Conservation (phyloP, 2,797 vertebrate species). For the Lacerta bilineata region DNA sequence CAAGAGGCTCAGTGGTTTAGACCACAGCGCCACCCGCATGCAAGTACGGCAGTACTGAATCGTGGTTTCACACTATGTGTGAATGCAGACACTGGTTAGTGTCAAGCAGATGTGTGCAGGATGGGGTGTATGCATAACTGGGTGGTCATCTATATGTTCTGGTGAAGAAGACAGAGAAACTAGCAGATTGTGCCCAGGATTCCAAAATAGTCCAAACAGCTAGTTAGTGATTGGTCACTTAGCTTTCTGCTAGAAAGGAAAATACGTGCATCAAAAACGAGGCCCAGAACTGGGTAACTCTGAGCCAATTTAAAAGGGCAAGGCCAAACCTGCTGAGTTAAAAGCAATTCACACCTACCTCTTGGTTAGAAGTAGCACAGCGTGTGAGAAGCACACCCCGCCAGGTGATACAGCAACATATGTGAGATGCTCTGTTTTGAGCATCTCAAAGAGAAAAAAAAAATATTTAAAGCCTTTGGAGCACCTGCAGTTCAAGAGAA, state of each 20-base stretch:
- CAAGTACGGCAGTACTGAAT: too few species aligned
- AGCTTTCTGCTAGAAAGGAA: neutral
- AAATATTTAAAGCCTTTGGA: neutral
- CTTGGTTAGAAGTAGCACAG: neutral
- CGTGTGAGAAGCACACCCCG: neutral
- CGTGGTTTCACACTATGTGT: too few species aligned
- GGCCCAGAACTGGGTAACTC: neutral
- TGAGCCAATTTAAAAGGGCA: neutral
- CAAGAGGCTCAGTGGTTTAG: too few species aligned
- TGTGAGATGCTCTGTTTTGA: neutral
- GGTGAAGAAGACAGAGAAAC: neutral
- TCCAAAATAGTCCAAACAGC: neutral
- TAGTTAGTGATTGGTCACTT: neutral
- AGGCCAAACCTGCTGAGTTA: constrained; percentile 1
- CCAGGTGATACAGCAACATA: constrained; percentile 2
- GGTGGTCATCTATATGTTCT: neutral
- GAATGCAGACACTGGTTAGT: neutral
- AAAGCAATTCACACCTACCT: constrained; percentile 10
- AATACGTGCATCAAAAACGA: neutral
- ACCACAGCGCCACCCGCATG: too few species aligned
- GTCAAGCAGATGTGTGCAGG: neutral
- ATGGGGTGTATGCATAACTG: neutral
- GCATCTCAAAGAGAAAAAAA: neutral
- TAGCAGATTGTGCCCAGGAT: neutral
- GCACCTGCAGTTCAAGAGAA: neutral